A percentile compares a stretch with the other conserved stretches of the same genome.
Conservation (phyloP, 1,140 invertebrate genomes). For the Drosophila obscura region DNA sequence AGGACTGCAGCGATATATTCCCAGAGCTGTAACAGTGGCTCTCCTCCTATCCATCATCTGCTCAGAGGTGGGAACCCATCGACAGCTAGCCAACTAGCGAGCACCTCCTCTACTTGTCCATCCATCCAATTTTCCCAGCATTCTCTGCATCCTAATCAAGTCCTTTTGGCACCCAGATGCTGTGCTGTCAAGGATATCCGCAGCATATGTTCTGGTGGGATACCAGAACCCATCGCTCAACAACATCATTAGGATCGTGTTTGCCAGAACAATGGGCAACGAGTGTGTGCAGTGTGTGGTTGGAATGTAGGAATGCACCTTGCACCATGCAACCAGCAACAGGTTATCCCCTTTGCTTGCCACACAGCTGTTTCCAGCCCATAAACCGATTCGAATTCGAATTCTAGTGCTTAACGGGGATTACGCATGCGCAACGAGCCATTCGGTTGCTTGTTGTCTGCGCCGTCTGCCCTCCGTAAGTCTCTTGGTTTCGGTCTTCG, state of each 20-base stretch:
- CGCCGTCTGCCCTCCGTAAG: too few relatives aligned
- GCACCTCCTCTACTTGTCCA: too few relatives aligned
- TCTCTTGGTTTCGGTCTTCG: not conserved
- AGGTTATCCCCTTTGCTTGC: slow-evolving; percentile 42
- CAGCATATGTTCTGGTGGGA: slow-evolving; percentile 39
- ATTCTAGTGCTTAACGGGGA: slow-evolving; percentile 43
- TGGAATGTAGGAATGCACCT: slow-evolving; percentile 14
- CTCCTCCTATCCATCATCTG: not conserved
- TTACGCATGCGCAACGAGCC: slow-evolving; percentile 46
- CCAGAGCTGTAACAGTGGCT: not conserved
- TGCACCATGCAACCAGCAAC: slow-evolving; percentile 27
- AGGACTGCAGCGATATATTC: not conserved
- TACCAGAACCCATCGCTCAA: not conserved
- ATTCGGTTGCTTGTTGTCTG: too few relatives aligned
- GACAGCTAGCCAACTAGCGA: not conserved
- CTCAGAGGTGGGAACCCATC: not conserved
- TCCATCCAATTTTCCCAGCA: too few relatives aligned
- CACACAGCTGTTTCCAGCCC: slow-evolving; percentile 15
- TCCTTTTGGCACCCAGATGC: slow-evolving; percentile 17
- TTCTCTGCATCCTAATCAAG: not conserved
- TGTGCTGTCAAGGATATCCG: slow-evolving; percentile 69
- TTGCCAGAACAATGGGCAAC: slow-evolving; percentile 7
- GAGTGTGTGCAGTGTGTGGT: too few relatives aligned
- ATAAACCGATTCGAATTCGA: slow-evolving; percentile 15
- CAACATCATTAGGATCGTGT: slow-evolving; percentile 52